These are phyloP conservation scores for Epinephelus coioides DNA, from an alignment of 2,797 vertebrate species.

Conservation along the genomic window DNA sequence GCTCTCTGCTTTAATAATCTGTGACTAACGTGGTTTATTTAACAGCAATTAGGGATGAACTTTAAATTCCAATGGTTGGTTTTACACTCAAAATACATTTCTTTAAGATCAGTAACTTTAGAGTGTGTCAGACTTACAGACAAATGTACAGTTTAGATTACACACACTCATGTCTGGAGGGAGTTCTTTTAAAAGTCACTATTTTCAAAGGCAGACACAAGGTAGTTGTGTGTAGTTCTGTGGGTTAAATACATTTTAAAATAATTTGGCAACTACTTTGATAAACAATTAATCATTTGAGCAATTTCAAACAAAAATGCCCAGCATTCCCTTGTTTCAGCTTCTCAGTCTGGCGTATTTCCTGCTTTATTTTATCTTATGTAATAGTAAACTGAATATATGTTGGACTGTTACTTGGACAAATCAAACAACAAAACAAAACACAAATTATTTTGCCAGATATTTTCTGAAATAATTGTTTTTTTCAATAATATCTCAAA, in stretches of 20 bases:
- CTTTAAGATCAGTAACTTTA: conserved; percentile 1
- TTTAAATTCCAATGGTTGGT: conserved; percentile 6
- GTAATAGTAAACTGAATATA: background rate
- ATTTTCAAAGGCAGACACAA: background rate
- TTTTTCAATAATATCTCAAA: no score
- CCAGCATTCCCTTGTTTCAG: background rate
- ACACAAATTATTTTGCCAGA: no score
- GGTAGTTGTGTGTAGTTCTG: background rate
- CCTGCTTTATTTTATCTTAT: background rate
- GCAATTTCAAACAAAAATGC: background rate
- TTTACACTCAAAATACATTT: background rate
- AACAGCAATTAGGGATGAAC: conserved; percentile 13
- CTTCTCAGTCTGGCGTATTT: background rate
- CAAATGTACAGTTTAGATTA: background rate
- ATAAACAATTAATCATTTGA: background rate
- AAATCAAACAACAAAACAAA: background rate
- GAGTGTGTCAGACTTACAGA: background rate
- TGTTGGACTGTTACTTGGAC: background rate
- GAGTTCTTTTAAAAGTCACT: conserved; percentile 2
- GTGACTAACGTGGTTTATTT: conserved; percentile 25
- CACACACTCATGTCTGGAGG: background rate
- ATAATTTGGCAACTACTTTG: background rate
- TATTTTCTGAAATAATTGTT: no score
- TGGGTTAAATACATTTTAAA: background rate
- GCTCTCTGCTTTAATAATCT: conserved; percentile 33